Conservation (phyloP, 1,140 invertebrate genomes). For the Belonocnema kinseyi region DNA sequence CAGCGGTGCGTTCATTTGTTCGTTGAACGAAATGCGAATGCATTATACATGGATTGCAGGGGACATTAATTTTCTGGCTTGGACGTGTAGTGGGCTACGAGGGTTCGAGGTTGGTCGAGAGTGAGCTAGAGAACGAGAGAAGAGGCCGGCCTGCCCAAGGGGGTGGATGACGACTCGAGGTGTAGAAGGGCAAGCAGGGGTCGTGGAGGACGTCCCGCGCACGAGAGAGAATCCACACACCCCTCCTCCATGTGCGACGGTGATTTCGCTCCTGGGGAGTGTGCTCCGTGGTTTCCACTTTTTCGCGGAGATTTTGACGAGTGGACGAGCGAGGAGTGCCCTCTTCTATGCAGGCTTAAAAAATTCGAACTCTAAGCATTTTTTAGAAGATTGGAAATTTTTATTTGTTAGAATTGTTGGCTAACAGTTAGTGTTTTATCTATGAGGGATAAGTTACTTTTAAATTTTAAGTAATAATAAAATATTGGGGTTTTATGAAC, state of each 20-base stretch:
- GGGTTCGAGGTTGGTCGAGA: conserved; percentile 35
- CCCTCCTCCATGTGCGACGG: conserved; percentile 34
- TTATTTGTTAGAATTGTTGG: conserved; percentile 23
- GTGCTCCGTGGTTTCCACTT: conserved; percentile 44
- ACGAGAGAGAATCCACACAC: conserved; percentile 44
- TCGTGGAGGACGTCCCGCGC: conserved; percentile 47
- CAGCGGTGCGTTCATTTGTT: conserved; percentile 73
- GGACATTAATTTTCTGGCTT: conserved; percentile 76
- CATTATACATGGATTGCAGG: conserved; percentile 77
- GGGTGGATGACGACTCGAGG: not conserved
- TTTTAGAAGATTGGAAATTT: conserved; percentile 25
- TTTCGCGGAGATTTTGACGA: conserved; percentile 71
- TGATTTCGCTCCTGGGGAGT: conserved; percentile 41
- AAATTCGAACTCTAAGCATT: not conserved
- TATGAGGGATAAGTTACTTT: not conserved
- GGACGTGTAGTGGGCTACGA: conserved; percentile 71
- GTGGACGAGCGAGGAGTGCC: conserved; percentile 53
- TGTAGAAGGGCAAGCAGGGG: conserved; percentile 37
- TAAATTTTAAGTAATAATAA: too few relatives aligned
- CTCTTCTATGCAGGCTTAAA: conserved; percentile 32
- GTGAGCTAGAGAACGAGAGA: conserved; percentile 39
- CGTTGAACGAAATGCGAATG: conserved; percentile 74
- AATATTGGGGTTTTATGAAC: too few relatives aligned
- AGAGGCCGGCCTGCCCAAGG: conserved; percentile 38
- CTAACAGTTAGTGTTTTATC: conserved; percentile 37